phyloP scores from a whole-genome alignment of 2,797 vertebrate genomes.

The Hozukius guyotensis region DNA sequence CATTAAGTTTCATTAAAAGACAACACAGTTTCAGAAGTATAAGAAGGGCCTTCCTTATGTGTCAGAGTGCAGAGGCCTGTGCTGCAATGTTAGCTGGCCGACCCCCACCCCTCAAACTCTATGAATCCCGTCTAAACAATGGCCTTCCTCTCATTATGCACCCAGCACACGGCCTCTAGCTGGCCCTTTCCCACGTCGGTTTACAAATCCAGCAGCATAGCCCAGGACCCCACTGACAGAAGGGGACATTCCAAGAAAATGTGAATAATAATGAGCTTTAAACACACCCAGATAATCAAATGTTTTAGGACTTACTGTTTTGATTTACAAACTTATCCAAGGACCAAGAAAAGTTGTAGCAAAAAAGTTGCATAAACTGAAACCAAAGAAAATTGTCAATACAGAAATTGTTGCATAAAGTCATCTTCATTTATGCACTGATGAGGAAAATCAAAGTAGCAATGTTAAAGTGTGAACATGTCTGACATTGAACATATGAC shows the following conservation, averaged over 20 bases:
- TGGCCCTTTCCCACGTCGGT: conserved; percentile 78
- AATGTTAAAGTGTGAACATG: neutral
- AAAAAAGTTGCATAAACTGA: neutral
- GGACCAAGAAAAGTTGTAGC: neutral
- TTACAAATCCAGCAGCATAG: conserved; percentile 55
- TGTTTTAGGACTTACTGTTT: neutral
- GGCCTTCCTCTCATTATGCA: conserved; percentile 77
- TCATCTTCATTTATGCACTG: neutral
- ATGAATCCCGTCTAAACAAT: conserved; percentile 74
- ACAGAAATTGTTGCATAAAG: neutral
- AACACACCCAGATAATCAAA: neutral
- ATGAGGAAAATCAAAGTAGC: neutral
- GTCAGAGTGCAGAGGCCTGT: conserved; percentile 47
- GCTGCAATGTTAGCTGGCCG: conserved; percentile 30
- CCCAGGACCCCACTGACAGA: conserved; percentile 38
- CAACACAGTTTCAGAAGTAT: conserved; percentile 40
- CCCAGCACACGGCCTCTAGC: conserved; percentile 63
- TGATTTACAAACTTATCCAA: neutral
- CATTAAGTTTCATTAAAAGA: conserved; percentile 19
- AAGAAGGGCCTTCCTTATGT: conserved; percentile 32
- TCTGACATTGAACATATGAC: neutral
- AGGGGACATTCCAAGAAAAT: conserved; percentile 53
- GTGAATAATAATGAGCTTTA: conserved; percentile 40
- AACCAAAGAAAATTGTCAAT: neutral
- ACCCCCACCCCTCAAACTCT: conserved; percentile 54